These are phyloP conservation scores for Octopus sinensis DNA, from an alignment of 1,140 invertebrate species.

Conservation along the genomic window DNA sequence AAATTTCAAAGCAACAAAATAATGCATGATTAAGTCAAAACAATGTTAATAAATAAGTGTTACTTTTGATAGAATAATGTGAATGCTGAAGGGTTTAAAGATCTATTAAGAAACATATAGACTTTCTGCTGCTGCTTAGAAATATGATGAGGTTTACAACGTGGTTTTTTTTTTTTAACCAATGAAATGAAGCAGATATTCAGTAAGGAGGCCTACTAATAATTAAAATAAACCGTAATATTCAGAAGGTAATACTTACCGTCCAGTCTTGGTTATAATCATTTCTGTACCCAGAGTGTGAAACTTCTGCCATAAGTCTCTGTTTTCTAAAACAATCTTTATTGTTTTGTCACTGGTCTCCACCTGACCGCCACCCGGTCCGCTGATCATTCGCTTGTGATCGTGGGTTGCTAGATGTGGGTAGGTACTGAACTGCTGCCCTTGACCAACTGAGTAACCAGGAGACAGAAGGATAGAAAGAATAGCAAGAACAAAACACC, in stretches of 20 bases:
- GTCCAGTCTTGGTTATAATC: slow-evolving; percentile 99
- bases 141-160: no score
- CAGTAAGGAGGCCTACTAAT: no score
- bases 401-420: slow-evolving; percentile 40
- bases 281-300: slow-evolving; percentile 97
- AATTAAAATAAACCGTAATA: no score
- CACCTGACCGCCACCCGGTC: slow-evolving; percentile 29
- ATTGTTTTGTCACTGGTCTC: slow-evolving; percentile 51
- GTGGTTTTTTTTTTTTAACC: no score
- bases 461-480: not conserved
- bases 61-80: no score
- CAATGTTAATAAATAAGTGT: no score
- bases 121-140: no score
- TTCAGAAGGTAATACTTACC: slow-evolving; percentile 68
- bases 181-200: no score
- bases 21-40: no score
- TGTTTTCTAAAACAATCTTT: slow-evolving; percentile 51
- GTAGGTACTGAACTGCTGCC: slow-evolving; percentile 50
- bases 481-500: not conserved
- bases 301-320: slow-evolving; percentile 96
- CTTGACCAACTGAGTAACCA: slow-evolving; percentile 35
- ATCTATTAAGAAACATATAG: no score
- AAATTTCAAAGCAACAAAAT: no score
- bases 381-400: slow-evolving; percentile 40
- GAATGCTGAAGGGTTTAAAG: no score